Evolutionary conservation across 30 jellyfish, hydroid and myxozoan genomes (phyloP).

Genomic region (Nemopilema nomurai): DNA sequence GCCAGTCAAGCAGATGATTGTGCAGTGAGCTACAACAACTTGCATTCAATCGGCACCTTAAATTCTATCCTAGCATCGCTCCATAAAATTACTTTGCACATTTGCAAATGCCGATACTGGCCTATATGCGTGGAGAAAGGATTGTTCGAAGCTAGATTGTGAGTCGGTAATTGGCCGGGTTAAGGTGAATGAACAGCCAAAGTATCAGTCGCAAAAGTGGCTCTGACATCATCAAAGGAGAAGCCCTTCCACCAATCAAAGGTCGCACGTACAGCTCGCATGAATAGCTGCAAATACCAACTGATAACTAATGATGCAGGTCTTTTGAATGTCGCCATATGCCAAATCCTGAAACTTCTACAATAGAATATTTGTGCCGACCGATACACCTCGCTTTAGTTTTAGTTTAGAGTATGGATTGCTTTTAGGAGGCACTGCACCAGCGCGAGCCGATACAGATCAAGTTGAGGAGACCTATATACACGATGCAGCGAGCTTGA

Average conservation of each 20-base stretch:
- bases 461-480: neutral
- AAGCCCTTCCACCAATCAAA: conserved; percentile 61
- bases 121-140: neutral
- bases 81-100: neutral
- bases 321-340: conserved; percentile 68
- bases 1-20: conserved; percentile 59
- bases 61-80: neutral
- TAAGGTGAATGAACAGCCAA: neutral
- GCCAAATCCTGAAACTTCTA: conserved; percentile 59
- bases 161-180: conserved; percentile 1
- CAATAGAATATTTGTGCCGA: conserved; percentile 22
- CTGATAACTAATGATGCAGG: conserved; percentile 61
- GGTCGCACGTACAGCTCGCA: conserved; percentile 65
- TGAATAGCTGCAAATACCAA: conserved; percentile 59
- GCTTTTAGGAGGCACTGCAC: conserved; percentile 10
- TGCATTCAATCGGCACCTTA: conserved; percentile 33
- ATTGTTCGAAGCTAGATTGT: neutral
- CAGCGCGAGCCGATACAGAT: neutral
- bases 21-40: conserved; percentile 39
- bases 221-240: conserved; percentile 56
- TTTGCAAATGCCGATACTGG: neutral
- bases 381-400: neutral
- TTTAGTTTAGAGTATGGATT: conserved; percentile 14
- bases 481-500: neutral
- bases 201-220: conserved; percentile 19